Percentiles rank a stretch among this genome's conserved stretches.
Evolutionary conservation across 2,888 invertebrate species (phyloP).

Genomic region (Corythucha ciliata): DNA sequence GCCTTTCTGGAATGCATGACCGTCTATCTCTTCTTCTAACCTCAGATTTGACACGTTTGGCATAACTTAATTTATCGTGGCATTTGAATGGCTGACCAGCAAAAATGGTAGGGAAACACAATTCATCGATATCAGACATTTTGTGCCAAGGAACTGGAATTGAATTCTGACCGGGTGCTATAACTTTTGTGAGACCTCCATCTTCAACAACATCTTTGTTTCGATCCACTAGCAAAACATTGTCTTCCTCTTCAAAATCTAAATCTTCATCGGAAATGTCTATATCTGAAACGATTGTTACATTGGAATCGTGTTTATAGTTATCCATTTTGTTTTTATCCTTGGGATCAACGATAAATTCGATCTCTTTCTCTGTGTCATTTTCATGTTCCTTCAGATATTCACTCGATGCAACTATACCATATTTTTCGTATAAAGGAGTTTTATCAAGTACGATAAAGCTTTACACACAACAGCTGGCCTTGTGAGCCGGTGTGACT

Average conservation of each 20-base stretch:
- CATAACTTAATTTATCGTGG: background rate
- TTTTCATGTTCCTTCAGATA: conserved; percentile 22
- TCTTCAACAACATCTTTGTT: background rate
- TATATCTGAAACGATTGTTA: background rate
- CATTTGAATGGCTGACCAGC: background rate
- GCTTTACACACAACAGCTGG: conserved; percentile 34
- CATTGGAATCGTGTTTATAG: background rate
- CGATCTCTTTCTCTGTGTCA: background rate
- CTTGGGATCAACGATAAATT: background rate
- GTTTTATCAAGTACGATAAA: conserved; percentile 32
- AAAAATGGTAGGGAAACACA: conserved; percentile 6
- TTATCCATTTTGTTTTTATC: background rate
- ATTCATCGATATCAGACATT: background rate
- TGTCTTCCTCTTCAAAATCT: background rate
- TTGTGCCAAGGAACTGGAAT: background rate
- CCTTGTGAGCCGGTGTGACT: conserved; percentile 35
- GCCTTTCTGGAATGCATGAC: background rate
- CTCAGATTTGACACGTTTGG: conserved; percentile 7
- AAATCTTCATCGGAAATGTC: background rate
- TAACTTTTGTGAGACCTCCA: background rate
- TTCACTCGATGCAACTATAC: conserved; percentile 28
- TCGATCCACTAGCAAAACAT: background rate
- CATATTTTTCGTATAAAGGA: conserved; percentile 29
- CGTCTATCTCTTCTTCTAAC: background rate
- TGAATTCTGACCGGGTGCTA: background rate